A percentile compares a stretch with the other conserved stretches of the same genome.
These are phyloP conservation scores for Gallinago nigripennis DNA, from an alignment of 2,797 vertebrate genomes.

Conservation along the genomic window DNA sequence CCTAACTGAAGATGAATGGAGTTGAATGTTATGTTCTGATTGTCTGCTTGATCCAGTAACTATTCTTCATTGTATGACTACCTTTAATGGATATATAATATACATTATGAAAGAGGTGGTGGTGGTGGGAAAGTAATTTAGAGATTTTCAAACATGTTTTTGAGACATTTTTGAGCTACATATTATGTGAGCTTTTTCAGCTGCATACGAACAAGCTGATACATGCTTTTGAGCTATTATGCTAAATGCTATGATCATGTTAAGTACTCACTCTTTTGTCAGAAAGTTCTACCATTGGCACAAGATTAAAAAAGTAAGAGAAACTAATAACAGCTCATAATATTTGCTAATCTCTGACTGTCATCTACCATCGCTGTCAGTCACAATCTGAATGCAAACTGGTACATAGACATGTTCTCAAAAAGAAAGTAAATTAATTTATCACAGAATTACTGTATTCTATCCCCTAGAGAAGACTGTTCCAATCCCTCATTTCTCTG, in stretches of 20 bases:
- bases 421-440: background rate
- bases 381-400: background rate
- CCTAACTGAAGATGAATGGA: background rate
- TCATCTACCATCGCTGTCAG: background rate
- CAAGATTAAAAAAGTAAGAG: background rate
- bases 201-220: background rate
- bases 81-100: background rate
- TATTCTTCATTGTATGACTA: background rate
- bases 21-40: background rate
- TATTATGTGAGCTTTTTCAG: background rate
- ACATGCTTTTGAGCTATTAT: background rate
- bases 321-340: background rate
- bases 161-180: background rate
- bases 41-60: background rate
- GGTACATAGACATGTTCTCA: background rate
- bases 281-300: background rate
- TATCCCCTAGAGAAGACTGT: fast-evolving
- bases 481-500: background rate
- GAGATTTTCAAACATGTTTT: background rate
- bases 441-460: background rate
- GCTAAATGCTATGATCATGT: background rate
- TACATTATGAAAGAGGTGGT: background rate
- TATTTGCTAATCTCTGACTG: background rate
- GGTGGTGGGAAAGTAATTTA: background rate
- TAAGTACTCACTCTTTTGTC: background rate